Conservation (phyloP, 2,888 invertebrate species). For the Scaptomyza polygonia region DNA sequence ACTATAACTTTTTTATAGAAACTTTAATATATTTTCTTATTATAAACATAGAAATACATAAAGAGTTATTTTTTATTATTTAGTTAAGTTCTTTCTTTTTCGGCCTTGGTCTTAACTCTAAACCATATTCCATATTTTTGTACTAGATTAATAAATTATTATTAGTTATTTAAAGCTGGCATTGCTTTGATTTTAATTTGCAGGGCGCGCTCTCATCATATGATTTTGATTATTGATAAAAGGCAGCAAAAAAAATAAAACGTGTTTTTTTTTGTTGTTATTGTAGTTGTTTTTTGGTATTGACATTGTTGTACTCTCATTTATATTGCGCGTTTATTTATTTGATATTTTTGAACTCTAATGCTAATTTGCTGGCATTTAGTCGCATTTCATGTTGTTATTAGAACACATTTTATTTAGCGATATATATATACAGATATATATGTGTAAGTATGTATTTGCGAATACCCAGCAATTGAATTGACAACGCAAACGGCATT, state of each 20-base stretch:
- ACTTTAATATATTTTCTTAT: too few relatives aligned
- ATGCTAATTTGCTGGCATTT: slow-evolving; percentile 70
- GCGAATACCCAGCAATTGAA: not conserved
- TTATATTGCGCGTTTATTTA: slow-evolving; percentile 60
- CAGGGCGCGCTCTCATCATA: slow-evolving; percentile 36
- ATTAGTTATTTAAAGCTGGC: too few relatives aligned
- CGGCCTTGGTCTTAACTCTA: too few relatives aligned
- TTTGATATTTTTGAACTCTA: slow-evolving; percentile 56
- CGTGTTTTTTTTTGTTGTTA: slow-evolving; percentile 23
- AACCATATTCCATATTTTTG: too few relatives aligned
- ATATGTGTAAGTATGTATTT: not conserved
- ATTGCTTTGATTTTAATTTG: slow-evolving; percentile 8
- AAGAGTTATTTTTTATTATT: too few relatives aligned
- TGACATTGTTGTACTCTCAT: slow-evolving; percentile 24
- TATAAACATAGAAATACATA: too few relatives aligned
- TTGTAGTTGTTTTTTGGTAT: slow-evolving; percentile 16
- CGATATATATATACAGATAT: not conserved
- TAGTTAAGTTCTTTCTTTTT: too few relatives aligned
- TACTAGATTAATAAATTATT: too few relatives aligned
- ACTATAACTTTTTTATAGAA: too few relatives aligned
- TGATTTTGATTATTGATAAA: slow-evolving; percentile 60
- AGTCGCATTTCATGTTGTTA: slow-evolving; percentile 46
- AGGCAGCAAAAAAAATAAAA: slow-evolving; percentile 19
- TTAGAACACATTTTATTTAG: slow-evolving; percentile 48
- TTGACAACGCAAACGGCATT: too few relatives aligned